Evolutionary conservation across 2,797 vertebrate genomes (phyloP).

Genomic region (Diplodus sargus): DNA sequence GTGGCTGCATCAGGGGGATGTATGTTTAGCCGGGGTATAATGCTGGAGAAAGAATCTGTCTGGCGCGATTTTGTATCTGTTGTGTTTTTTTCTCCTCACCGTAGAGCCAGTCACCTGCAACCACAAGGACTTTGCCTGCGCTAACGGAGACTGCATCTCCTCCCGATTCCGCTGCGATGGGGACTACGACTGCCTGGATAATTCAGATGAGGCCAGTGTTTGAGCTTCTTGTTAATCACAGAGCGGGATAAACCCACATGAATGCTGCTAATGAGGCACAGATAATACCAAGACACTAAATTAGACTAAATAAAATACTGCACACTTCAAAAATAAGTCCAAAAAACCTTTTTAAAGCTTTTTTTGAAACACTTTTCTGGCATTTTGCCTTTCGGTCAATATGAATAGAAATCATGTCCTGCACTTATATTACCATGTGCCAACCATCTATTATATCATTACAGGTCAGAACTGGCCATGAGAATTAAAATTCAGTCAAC

Average conservation of each 20-base stretch:
- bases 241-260: neutral
- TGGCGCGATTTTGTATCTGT: conserved; percentile 21
- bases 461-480: neutral
- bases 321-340: neutral
- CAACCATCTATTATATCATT: conserved; percentile 4
- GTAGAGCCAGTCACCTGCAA: conserved; percentile 96
- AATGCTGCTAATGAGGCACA: conserved; percentile 23
- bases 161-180: conserved; percentile 97
- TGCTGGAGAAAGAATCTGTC: conserved; percentile 16
- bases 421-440: neutral
- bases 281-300: neutral
- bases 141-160: conserved; percentile 96
- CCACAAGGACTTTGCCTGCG: conserved; percentile 95
- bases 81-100: conserved; percentile 15
- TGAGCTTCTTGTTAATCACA: conserved; percentile 33
- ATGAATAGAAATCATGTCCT: neutral
- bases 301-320: conserved; percentile 6
- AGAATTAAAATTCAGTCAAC: conserved; percentile 2
- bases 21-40: conserved; percentile 30
- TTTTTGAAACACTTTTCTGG: neutral
- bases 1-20: conserved; percentile 30
- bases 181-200: conserved; percentile 96
- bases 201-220: conserved; percentile 94
- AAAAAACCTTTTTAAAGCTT: neutral
- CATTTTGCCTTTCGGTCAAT: neutral